phyloP scores from a whole-genome alignment of 2,888 invertebrate genomes.

The Ennomos fuscantarius region DNA sequence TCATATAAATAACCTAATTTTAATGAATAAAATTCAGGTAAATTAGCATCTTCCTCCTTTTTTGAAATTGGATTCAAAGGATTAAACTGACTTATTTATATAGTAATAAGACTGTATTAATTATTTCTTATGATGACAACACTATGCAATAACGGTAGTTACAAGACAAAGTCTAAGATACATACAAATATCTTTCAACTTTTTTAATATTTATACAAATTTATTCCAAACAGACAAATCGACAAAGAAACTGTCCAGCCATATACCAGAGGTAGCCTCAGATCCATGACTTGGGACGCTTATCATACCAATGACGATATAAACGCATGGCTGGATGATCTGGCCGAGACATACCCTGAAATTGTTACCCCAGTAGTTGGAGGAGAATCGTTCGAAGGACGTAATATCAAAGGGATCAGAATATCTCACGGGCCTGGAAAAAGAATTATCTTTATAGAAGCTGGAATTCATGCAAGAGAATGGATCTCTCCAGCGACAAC shows the following conservation, averaged over 20 bases:
- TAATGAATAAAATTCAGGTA: too few relatives aligned
- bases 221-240: slow-evolving; percentile 79
- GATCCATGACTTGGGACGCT: slow-evolving; percentile 73
- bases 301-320: slow-evolving; percentile 87
- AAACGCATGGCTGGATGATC: slow-evolving; percentile 83
- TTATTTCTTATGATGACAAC: slow-evolving; percentile 1
- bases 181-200: too few relatives aligned
- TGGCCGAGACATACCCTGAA: slow-evolving; percentile 73
- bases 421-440: slow-evolving; percentile 55
- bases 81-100: too few relatives aligned
- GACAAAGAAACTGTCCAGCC: slow-evolving; percentile 65
- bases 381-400: slow-evolving; percentile 74
- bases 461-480: slow-evolving; percentile 90
- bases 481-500: slow-evolving; percentile 89
- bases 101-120: background rate
- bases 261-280: slow-evolving; percentile 45
- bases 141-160: too few relatives aligned
- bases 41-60: too few relatives aligned
- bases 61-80: too few relatives aligned
- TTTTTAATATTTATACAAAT: too few relatives aligned
- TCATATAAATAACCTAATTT: too few relatives aligned
- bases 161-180: too few relatives aligned
- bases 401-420: slow-evolving; percentile 75
- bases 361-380: slow-evolving; percentile 66
- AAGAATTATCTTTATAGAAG: slow-evolving; percentile 71